Percentiles rank a stretch among this genome's conserved stretches.
Evolutionary conservation across 1,140 invertebrate genomes (phyloP).

Genomic region (Monomorium pharaonis): DNA sequence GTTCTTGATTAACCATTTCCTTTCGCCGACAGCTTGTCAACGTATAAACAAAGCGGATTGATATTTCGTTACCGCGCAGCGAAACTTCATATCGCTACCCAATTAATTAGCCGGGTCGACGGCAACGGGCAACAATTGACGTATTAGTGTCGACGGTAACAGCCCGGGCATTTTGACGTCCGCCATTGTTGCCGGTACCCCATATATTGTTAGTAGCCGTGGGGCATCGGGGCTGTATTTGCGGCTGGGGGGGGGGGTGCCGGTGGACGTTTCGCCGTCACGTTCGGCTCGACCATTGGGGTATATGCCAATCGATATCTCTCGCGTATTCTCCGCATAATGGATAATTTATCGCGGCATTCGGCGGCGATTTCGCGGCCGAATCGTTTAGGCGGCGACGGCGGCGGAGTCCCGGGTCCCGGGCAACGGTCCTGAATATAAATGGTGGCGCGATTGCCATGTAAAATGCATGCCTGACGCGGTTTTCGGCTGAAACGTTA

Average conservation of each 20-base stretch:
- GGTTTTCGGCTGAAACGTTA: slow-evolving; percentile 51
- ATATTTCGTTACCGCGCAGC: slow-evolving; percentile 10
- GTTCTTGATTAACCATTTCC: slow-evolving; percentile 5
- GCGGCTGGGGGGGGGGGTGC: neutral
- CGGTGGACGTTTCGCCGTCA: neutral
- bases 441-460: slow-evolving; percentile 65
- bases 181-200: slow-evolving; percentile 18
- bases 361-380: slow-evolving; percentile 56
- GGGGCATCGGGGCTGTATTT: slow-evolving; percentile 24
- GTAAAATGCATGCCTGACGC: slow-evolving; percentile 52
- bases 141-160: slow-evolving; percentile 24
- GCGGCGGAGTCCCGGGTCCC: neutral
- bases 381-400: slow-evolving; percentile 59
- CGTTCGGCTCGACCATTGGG: neutral
- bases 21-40: neutral
- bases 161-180: slow-evolving; percentile 29
- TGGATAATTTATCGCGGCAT: slow-evolving; percentile 68
- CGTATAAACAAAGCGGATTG: neutral
- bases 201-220: slow-evolving; percentile 35
- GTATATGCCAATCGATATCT: slow-evolving; percentile 30
- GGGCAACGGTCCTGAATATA: slow-evolving; percentile 57
- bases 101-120: slow-evolving; percentile 40
- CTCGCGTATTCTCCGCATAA: slow-evolving; percentile 50
- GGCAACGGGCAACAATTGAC: slow-evolving; percentile 27
- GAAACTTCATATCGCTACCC: slow-evolving; percentile 12